Evolutionary conservation across 2,888 invertebrate species (phyloP), one percentile per base, ranked within the genome.

Genomic region (Perizoma flavofasciatum): DNA sequence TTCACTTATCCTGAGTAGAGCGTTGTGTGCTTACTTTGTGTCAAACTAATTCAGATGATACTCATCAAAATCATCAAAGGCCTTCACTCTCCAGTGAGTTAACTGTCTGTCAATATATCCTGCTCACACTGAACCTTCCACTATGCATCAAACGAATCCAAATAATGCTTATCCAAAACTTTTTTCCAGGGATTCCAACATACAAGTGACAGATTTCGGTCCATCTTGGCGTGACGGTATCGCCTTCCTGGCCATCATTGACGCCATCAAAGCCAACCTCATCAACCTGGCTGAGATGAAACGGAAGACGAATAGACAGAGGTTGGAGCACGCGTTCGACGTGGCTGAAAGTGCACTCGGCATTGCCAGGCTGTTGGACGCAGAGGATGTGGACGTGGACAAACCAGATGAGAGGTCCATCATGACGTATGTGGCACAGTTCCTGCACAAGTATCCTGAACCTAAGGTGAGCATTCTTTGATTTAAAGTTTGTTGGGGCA

Each of bases 391-490:
- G 52, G 98, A 98, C 85, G 98, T 98, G 34, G 96, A 97, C 35
- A 97, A 97, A 82, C 99, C 99, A 5, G 99, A 99, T 86, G 99
- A 99, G 85, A 96, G 97, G 88, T 98, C 98, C 65, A 97, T 99
- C 75, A 99, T 99, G 98, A 99, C 99, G 37, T 99, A 99, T 85
- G 98, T 99, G 65, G 98, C 99, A 44, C 98, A 99, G 92, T 99
- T 99, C 90, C 93, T 99, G 80, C 98, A 98, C 86, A 98, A 98
- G 91, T 97, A 97, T 89, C 97, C 97, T 49, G 97, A 97, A 92
- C 96, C 97, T 52, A 96, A 95, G 89, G 94, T 94, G 67, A 78
- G 73, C 2, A 49, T 7, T 8, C 7, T 22, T 5, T 8, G 35
- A 22, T 35, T 49, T 35, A 6, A n/a, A 32, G 32, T 34, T 40